Evolutionary conservation across 2,113 vertebrate species (phyloP).

Genomic region (Telmatochromis bifrenatus): DNA sequence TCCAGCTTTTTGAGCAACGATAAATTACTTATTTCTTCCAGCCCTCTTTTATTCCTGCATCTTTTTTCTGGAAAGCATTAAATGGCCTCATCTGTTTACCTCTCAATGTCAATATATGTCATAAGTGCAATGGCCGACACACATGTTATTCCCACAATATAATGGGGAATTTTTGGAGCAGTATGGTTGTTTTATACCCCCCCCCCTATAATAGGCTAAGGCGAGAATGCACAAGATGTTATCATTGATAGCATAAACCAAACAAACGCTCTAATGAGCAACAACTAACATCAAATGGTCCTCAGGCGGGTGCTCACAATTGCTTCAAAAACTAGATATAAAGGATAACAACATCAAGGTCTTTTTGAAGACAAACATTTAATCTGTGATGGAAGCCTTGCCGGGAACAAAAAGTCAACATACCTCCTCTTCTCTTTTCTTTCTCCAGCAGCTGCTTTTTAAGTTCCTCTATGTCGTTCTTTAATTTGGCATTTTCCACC

Average conservation of each 20-base stretch:
- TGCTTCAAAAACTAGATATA: background rate
- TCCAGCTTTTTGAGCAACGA: background rate
- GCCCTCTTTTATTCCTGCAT: background rate
- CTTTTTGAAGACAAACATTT: conserved; percentile 7
- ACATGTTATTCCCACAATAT: conserved; percentile 10
- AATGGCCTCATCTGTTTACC: conserved; percentile 5
- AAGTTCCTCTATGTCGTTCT: conserved; percentile 89
- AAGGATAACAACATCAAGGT: conserved; percentile 22
- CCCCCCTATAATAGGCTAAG: background rate
- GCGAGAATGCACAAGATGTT: conserved; percentile 15
- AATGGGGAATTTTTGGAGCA: background rate
- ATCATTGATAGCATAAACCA: conserved; percentile 18
- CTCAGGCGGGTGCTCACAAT: background rate
- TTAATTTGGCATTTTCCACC: conserved; percentile 92
- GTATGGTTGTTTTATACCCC: background rate
- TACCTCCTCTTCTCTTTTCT: conserved; percentile 90
- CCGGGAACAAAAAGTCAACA: background rate
- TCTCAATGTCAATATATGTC: background rate
- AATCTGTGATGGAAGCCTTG: background rate
- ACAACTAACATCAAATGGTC: conserved; percentile 21
- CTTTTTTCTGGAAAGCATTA: conserved; percentile 46
- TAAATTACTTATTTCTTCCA: conserved; percentile 36
- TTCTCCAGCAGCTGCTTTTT: conserved; percentile 87
- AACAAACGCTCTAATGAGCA: conserved; percentile 30
- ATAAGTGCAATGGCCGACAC: background rate